A percentile compares a stretch with the other conserved stretches of the same genome.
Evolutionary conservation across 2,797 vertebrate species (phyloP).

Genomic region (Acipenser ruthenus): DNA sequence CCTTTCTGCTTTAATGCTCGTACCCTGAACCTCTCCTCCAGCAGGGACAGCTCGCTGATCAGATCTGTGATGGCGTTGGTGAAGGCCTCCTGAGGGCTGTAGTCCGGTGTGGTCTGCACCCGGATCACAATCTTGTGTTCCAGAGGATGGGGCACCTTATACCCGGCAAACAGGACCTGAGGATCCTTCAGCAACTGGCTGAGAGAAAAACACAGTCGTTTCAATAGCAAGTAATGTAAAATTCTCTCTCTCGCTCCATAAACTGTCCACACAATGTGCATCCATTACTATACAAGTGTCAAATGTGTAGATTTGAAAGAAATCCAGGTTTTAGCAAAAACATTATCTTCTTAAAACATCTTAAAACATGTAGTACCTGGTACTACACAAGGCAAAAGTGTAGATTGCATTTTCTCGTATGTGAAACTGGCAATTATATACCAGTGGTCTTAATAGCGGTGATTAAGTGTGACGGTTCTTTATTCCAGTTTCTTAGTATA

Average conservation of each 20-base stretch:
- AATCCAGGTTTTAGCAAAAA: too few species aligned
- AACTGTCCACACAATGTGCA: background rate
- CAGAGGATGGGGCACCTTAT: slow-evolving; percentile 91
- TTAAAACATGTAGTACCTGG: too few species aligned
- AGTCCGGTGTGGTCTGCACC: slow-evolving; percentile 90
- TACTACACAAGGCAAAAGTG: too few species aligned
- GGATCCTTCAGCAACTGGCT: slow-evolving; percentile 93
- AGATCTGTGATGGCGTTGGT: slow-evolving; percentile 93
- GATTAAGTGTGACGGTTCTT: too few species aligned
- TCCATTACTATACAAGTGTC: background rate
- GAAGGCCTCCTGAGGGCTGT: slow-evolving; percentile 94
- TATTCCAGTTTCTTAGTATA: too few species aligned
- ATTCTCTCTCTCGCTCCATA: too few species aligned
- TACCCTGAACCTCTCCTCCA: slow-evolving; percentile 90
- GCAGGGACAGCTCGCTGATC: slow-evolving; percentile 87
- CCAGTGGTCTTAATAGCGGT: too few species aligned
- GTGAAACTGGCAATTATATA: too few species aligned
- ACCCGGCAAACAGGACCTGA: slow-evolving; percentile 91
- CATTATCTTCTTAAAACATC: too few species aligned
- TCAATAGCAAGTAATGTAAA: background rate
- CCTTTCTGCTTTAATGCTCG: too few species aligned
- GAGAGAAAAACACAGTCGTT: slow-evolving; percentile 10
- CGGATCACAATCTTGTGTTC: slow-evolving; percentile 97
- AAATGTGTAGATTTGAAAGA: background rate
- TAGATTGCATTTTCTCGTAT: too few species aligned